phyloP scores from a whole-genome alignment of 2,113 vertebrate genomes.

The Boulengeromyrus knoepffleri region DNA sequence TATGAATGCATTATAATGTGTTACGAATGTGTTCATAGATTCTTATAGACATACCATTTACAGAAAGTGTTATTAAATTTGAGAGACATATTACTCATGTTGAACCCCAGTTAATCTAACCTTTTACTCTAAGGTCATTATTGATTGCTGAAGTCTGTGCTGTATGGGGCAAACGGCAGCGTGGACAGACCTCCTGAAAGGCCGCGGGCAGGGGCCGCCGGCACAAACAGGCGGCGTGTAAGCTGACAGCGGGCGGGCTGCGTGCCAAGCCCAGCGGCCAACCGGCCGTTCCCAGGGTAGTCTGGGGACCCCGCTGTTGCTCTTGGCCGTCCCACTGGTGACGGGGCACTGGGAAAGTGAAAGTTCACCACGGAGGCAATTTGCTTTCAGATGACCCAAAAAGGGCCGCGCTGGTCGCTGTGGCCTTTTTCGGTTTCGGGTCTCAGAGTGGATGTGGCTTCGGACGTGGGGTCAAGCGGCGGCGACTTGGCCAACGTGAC shows the following conservation, averaged over 20 bases:
- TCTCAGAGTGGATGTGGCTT: neutral
- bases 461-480: neutral
- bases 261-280: neutral
- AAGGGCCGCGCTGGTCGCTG: neutral
- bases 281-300: neutral
- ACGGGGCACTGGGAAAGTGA: conserved; percentile 1
- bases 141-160: neutral
- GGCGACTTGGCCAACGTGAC: neutral
- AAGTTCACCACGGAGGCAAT: neutral
- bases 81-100: neutral
- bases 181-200: neutral
- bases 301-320: neutral
- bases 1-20: neutral
- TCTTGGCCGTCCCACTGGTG: neutral
- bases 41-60: neutral
- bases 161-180: neutral
- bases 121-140: neutral
- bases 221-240: neutral
- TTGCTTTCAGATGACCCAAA: neutral
- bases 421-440: neutral
- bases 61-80: neutral
- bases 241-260: neutral
- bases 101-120: neutral
- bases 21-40: neutral
- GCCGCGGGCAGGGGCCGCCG: too few relatives aligned